Evolutionary conservation across 2,797 vertebrate genomes (phyloP).

Genomic region (Sebastes baramenuke): DNA sequence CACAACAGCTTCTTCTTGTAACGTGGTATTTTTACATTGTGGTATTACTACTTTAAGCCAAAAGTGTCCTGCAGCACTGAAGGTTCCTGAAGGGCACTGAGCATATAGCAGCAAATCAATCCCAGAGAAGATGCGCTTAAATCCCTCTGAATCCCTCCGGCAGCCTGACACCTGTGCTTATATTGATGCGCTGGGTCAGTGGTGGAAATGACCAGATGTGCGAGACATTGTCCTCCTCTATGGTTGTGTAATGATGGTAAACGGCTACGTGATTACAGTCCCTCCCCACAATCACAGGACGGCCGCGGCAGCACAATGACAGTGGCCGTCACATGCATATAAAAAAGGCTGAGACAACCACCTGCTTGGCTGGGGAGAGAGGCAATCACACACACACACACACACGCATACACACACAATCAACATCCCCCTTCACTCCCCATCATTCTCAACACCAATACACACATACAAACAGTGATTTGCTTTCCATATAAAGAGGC

Average conservation of each 20-base stretch:
- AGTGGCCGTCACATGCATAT: slow-evolving; percentile 67
- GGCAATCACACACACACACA: slow-evolving; percentile 36
- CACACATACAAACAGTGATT: slow-evolving; percentile 53
- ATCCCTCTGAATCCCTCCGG: slow-evolving; percentile 49
- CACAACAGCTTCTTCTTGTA: not conserved
- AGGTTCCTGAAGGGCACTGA: slow-evolving; percentile 34
- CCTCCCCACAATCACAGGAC: slow-evolving; percentile 68
- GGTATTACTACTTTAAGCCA: not conserved
- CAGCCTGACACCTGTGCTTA: slow-evolving; percentile 59
- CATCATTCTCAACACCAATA: slow-evolving; percentile 39
- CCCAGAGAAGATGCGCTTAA: slow-evolving; percentile 54
- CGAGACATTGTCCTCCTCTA: slow-evolving; percentile 61
- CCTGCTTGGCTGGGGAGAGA: slow-evolving; percentile 73
- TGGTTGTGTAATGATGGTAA: slow-evolving; percentile 67
- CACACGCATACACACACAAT: slow-evolving; percentile 22
- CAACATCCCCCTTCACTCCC: slow-evolving; percentile 35
- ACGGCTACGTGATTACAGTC: slow-evolving; percentile 66
- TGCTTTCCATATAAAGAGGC: slow-evolving; percentile 43
- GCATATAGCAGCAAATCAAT: slow-evolving; percentile 48
- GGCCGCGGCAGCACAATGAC: slow-evolving; percentile 66
- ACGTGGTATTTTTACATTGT: not conserved
- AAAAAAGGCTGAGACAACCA: slow-evolving; percentile 72
- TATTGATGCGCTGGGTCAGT: slow-evolving; percentile 56
- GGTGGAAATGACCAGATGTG: slow-evolving; percentile 73
- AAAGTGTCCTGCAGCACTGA: not conserved